Conservation (phyloP, 2,797 vertebrate genomes). For the Chlorospingus semifuscus region DNA sequence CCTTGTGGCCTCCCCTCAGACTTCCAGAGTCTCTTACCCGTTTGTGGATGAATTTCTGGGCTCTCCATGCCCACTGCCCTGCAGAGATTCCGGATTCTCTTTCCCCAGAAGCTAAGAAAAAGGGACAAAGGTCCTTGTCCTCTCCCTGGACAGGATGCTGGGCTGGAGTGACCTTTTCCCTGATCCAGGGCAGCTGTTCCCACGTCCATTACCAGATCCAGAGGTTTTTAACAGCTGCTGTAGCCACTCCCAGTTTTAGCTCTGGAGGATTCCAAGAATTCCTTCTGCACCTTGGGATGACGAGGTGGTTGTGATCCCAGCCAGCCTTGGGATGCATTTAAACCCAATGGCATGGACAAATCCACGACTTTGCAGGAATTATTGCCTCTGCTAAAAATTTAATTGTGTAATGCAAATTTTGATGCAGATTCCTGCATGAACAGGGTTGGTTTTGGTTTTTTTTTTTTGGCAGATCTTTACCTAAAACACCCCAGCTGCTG, state of each 20-base stretch:
- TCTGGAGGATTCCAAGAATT: background rate
- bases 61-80: background rate
- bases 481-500: fast-evolving
- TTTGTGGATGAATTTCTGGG: fast-evolving
- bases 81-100: fast-evolving
- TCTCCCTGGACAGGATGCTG: background rate
- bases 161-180: background rate
- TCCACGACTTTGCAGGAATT: background rate
- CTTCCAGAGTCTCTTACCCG: fast-evolving
- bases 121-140: background rate
- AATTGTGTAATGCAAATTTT: background rate
- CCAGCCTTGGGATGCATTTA: background rate
- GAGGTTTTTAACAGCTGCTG: background rate
- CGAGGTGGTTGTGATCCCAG: background rate
- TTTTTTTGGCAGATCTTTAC: background rate
- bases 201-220: fast-evolving
- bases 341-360: background rate
- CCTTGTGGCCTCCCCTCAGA: background rate
- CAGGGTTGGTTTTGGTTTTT: fast-evolving
- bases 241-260: background rate
- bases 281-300: background rate
- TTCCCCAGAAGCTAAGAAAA: background rate
- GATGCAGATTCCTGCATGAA: fast-evolving
- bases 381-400: background rate
- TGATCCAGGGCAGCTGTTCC: background rate